Evolutionary conservation across 2,113 vertebrate species (phyloP).

Genomic region (Nyctibius bracteatus): DNA sequence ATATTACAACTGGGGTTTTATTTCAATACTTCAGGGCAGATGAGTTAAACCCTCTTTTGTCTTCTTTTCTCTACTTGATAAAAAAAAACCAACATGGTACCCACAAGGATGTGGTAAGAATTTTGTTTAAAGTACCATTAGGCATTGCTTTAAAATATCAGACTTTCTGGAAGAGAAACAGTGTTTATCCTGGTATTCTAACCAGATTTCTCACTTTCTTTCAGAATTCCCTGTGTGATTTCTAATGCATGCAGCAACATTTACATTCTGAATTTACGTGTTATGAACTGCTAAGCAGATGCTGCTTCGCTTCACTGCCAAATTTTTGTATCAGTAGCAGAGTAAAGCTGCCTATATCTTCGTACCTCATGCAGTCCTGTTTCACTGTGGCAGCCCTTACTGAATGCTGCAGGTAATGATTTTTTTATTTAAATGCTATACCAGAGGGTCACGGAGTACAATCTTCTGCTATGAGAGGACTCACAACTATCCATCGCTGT

Average conservation of each 20-base stretch:
- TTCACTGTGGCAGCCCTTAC: background rate
- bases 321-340: background rate
- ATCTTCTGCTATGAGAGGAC: background rate
- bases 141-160: background rate
- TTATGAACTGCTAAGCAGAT: background rate
- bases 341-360: background rate
- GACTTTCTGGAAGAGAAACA: background rate
- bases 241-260: background rate
- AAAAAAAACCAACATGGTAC: background rate
- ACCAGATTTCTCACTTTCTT: background rate
- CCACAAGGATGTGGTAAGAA: background rate
- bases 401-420: background rate
- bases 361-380: background rate
- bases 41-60: background rate
- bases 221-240: background rate
- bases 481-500: background rate
- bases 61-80: background rate
- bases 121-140: background rate
- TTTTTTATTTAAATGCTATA: slow-evolving; percentile 4
- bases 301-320: background rate
- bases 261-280: background rate
- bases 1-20: background rate
- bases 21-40: background rate
- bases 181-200: background rate
- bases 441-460: background rate